Base-by-base conservation (phyloP, 2,797 vertebrate genomes). In the Muscicapa comitata region DNA sequence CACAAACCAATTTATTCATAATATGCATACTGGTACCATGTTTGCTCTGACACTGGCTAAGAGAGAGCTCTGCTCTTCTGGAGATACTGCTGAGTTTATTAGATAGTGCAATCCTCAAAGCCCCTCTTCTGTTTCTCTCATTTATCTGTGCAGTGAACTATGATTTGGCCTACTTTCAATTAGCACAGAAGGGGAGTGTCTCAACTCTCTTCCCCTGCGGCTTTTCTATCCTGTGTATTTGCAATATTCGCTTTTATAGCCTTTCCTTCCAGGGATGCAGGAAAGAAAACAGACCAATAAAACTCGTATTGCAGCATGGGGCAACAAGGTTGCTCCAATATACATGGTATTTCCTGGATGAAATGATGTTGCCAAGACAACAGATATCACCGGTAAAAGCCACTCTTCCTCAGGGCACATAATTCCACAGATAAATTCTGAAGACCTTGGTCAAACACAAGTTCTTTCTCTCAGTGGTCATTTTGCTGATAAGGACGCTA, bases 131-230 rank as follows among this genome's bases (percentile, higher is more conserved):
- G 33, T 76, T 90, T 59, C 70, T 70, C 90, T 57, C 6, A 1
- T 91, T 94, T 91, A 88, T 80, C 91, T 91, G 84, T 86, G 92
- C 91, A 86, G 25, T 75, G 86, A 95, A 86, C 86, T 83, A 75
- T 73, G 54, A 85, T 90, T 75, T 90, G 82, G 68, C 70, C 19
- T 55, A 81, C 85, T 93, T 96, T 95, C 93, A 95, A 86, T 68
- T 78, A 93, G 82, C 88, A 78, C 89, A 91, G 94, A 95, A 92
- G 59, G 78, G 62, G 13, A 91, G 47, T 1, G 0, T 80, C 79
- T 94, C 75, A 37, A 63, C 42, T 91, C 51, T 82, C 63, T n/a
- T 75, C 55, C 68, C 63, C 55, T 16, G 59, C 18, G 43, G 35
- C 50, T 93, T 37, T 86, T 79, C 85, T 86, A 53, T 51, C 47